Base-by-base conservation (phyloP, 2,888 invertebrate species). In the Galeruca laticollis region DNA sequence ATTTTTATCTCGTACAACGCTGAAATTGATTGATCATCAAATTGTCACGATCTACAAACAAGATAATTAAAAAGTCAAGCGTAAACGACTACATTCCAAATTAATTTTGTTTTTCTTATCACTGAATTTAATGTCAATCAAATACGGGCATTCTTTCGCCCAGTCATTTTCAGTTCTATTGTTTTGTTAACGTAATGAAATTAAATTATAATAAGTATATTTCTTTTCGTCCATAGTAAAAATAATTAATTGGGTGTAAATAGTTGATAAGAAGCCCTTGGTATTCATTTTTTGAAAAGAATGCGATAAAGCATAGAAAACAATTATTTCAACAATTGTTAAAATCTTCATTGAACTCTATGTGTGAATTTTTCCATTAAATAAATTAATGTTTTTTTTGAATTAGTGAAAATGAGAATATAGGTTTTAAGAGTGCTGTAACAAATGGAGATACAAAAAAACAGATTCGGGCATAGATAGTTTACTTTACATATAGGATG, bases 41-140 rank as follows among this genome's bases (percentile, higher is more conserved):
- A 57, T 57, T 57, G 56, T 57, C 56, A 57, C 56, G 35, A 57
- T 57, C 35, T n/a, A 31, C 56, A 57, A 57, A 57, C 56, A 57
- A 57, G 56, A 57, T 57, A 57, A 57, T 57, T 57, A 57, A 57
- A 57, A 57, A 57, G 56, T 57, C 56, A 43, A 26, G 60, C 60
- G 43, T 60, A 60, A 60, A 60, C 47, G 60, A 43, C 47, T 37
- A 60, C 60, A 60, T 60, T 60, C 33, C 37, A 47, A 60, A 60
- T 60, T 62, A 62, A 47, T 47, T 51, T 62, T 33, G 47, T 43
- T 64, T 57, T 57, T 57, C 56, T 57, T 57, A 57, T 57, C 56
- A 35, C 33, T 9, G 56, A 57, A 57, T 57, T 18, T 57, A 57
- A 57, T 35, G 56, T 57, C 56, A 57, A 57, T 57, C 56, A 33